A percentile compares a stretch with the other conserved stretches of the same genome.
These are phyloP conservation scores for Sminthurides aquaticus DNA, from an alignment of 2,888 invertebrate genomes.

Conservation along the genomic window DNA sequence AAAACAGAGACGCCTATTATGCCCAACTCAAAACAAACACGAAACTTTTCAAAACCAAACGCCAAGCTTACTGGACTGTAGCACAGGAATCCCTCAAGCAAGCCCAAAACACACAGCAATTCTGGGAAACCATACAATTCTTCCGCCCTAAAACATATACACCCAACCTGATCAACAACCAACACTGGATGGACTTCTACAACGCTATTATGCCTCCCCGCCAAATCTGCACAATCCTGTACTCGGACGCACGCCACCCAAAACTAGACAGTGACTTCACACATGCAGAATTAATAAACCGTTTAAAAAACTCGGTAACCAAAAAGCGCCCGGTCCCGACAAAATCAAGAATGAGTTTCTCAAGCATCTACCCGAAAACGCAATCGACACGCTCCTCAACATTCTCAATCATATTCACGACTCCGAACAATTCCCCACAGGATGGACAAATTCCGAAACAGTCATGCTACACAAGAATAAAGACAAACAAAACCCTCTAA, in stretches of 20 bases:
- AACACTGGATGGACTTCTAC: not conserved
- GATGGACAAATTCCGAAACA: not conserved
- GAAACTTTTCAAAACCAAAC: not conserved
- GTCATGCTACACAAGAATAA: not conserved
- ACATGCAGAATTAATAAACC: not conserved
- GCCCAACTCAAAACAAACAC: not conserved
- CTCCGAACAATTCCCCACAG: not conserved
- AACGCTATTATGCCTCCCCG: not conserved
- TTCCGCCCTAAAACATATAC: not conserved
- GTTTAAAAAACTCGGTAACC: not conserved
- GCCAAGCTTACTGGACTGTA: not conserved
- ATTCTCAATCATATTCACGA: not conserved
- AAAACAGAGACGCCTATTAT: not conserved
- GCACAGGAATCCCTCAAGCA: not conserved
- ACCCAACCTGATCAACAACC: not conserved
- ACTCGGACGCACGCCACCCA: not conserved
- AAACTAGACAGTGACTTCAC: not conserved
- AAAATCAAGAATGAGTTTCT: not conserved
- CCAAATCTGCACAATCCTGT: not conserved
- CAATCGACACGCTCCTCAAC: not conserved
- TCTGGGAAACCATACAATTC: not conserved
- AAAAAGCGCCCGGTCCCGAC: slow-evolving; percentile 1
- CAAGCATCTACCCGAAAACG: not conserved
- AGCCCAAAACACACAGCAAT: not conserved
- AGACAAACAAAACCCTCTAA: not conserved